Conservation (phyloP, 2,797 vertebrate genomes). For the Stomatorhinus walkeri region DNA sequence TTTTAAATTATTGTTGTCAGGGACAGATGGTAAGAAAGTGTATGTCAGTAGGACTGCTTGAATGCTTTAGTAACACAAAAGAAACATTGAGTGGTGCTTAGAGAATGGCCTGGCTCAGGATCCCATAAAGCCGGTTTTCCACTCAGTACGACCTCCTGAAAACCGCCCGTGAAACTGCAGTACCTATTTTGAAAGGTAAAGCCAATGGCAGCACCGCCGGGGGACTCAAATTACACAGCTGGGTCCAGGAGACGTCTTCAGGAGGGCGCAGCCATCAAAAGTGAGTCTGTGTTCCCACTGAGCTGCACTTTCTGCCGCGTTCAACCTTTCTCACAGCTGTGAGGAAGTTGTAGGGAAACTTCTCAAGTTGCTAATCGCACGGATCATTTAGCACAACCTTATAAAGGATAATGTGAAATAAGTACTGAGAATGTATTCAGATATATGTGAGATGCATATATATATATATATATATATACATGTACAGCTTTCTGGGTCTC, state of each 20-base stretch:
- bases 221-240: background rate
- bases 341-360: background rate
- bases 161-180: background rate
- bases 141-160: background rate
- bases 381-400: background rate
- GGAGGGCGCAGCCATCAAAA: background rate
- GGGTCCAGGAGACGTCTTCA: background rate
- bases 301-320: background rate
- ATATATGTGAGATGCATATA: background rate
- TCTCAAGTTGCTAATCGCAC: background rate
- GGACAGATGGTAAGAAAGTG: background rate
- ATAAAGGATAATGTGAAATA: background rate
- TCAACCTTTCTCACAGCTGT: background rate
- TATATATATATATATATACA: background rate
- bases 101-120: background rate
- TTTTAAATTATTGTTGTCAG: background rate
- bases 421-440: background rate
- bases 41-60: background rate
- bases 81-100: background rate
- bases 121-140: background rate
- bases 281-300: background rate
- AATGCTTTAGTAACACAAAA: background rate
- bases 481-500: background rate
- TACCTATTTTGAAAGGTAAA: conserved; percentile 9
- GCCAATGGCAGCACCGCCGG: background rate